phyloP scores from a whole-genome alignment of 2,797 vertebrate genomes.

The Pipistrellus kuhlii region DNA sequence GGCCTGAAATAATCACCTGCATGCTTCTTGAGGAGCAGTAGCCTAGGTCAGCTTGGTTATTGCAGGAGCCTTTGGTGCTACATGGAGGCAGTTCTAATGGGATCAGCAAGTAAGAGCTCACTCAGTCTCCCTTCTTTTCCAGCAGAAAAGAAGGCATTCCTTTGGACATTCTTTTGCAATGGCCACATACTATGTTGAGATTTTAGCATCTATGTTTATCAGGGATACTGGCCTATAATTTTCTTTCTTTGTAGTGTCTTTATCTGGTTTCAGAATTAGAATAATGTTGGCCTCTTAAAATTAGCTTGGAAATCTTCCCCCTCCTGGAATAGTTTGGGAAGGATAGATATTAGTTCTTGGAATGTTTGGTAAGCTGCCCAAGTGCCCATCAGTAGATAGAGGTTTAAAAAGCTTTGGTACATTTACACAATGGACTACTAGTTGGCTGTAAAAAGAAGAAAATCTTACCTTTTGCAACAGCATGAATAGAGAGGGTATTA shows the following conservation, averaged over 20 bases:
- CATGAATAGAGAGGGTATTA: neutral
- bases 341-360: neutral
- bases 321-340: neutral
- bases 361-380: neutral
- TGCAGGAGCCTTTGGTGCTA: neutral
- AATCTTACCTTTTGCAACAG: neutral
- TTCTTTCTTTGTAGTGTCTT: neutral
- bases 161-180: conserved; percentile 57
- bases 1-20: neutral
- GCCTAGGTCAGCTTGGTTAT: neutral
- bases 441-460: neutral
- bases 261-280: neutral
- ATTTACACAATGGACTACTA: neutral
- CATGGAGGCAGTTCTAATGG: neutral
- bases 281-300: neutral
- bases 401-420: neutral
- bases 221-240: neutral
- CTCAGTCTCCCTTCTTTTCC: neutral
- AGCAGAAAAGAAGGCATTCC: conserved; percentile 7
- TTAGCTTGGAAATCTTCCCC: neutral
- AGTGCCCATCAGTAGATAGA: neutral
- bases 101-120: neutral
- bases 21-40: neutral
- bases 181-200: conserved; percentile 35
- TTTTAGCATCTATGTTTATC: neutral